Evolutionary conservation across 2,888 invertebrate species (phyloP).

Genomic region (Cacoxenus indagator): DNA sequence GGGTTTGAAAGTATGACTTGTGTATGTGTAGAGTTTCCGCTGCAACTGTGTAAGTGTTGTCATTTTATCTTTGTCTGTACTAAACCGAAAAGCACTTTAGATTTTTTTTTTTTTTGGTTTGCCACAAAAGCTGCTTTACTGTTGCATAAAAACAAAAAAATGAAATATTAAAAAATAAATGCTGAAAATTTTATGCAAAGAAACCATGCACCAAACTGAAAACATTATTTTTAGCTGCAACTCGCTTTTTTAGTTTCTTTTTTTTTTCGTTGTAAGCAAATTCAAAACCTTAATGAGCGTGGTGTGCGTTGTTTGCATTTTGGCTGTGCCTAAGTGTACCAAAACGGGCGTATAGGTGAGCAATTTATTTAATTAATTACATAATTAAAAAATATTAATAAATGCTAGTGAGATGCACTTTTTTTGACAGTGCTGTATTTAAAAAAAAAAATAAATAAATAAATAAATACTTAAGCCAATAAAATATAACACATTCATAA

Average conservation of each 20-base stretch:
- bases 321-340: not conserved
- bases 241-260: not conserved
- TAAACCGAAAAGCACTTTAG: not conserved
- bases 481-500: no score
- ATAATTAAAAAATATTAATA: no score
- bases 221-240: not conserved
- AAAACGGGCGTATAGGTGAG: not conserved
- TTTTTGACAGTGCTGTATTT: no score
- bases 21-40: not conserved
- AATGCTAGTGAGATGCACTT: no score
- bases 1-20: slow-evolving; percentile 1
- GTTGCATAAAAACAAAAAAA: no score
- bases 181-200: no score
- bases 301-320: not conserved
- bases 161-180: no score
- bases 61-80: not conserved
- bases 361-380: no score
- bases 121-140: no score
- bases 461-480: no score
- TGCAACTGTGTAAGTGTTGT: slow-evolving; percentile 20
- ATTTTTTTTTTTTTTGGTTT: no score
- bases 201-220: not conserved
- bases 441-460: no score
- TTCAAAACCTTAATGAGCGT: not conserved
- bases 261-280: not conserved